Evolutionary conservation across 2,888 invertebrate species (phyloP), one percentile per base, ranked within the genome.

Genomic region (Gnatocerus cornutus): DNA sequence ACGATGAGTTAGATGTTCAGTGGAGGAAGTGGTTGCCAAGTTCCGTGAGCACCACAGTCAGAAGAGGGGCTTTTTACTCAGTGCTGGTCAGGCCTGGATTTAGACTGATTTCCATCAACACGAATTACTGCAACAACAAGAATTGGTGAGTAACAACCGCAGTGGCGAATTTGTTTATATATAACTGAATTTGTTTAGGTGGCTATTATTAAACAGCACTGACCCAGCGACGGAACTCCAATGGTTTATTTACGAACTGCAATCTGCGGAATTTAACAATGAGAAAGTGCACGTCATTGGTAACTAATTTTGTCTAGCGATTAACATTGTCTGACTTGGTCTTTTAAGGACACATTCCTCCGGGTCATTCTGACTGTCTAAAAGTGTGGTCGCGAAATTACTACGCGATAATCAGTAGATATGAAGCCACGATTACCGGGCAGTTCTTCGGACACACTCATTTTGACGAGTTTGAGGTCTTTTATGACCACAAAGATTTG

Each of bases 241-340:
- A 77, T 99, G 98, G 98, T 89, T 99, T 62, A 95, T 98, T 71
- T 93, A 95, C 78, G 96, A 97, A 82, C 86, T 99, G 8, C 97
- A 97, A 81, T 93, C 94, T 8, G 97, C 98, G 0, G 98, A 98
- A 85, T 93, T 95, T 82, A 95, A 93, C 75, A 94, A 93, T 9
- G 97, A 97, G 84, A 97, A 98, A 84, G 98, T 98, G 8, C 98
- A 98, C 80, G 93, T 99, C n/a, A 93, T 99, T 61, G 97, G 92
- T 63, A 75, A 58, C n/a, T 64, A 33, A 8, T n/a, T 5, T 3
- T 58, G n/a, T 27, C n/a, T 50, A n/a, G 27, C 16, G 6, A 27
- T 39, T 56, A 5, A 5, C 21, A 1, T 58, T 16, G 3, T 37
- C 12, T 16, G 21, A 13, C 43, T 52, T 61, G 8, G 21, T 46